Percentiles rank a stretch among this genome's conserved stretches.
Conservation (phyloP, 2,113 vertebrate genomes). For the Pangasianodon hypophthalmus region DNA sequence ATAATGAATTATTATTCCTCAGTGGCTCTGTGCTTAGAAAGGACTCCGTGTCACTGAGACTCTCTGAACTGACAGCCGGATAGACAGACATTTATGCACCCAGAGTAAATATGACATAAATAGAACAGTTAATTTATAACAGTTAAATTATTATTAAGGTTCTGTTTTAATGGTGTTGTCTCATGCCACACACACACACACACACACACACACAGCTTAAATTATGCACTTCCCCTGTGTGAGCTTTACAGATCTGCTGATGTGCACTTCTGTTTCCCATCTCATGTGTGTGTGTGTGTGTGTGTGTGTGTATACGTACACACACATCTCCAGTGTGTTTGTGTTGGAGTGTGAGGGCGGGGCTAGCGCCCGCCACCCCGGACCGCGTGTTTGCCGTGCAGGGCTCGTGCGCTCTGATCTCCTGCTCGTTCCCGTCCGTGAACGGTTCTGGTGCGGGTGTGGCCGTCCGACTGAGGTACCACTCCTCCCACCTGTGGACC, state of each 20-base stretch:
- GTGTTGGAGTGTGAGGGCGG: conserved; percentile 51
- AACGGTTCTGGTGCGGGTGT: conserved; percentile 35
- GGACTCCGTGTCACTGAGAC: too few species aligned
- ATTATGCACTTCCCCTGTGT: conserved; percentile 8
- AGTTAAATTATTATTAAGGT: conserved; percentile 22
- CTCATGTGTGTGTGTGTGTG: not conserved
- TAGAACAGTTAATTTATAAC: not conserved
- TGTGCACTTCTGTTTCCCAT: not conserved
- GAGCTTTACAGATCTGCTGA: conserved; percentile 8
- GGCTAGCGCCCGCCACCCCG: conserved; percentile 59
- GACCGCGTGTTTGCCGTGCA: conserved; percentile 62
- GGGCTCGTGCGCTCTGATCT: conserved; percentile 76
- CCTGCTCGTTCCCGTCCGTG: conserved; percentile 70
- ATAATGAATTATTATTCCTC: not conserved
- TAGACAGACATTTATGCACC: not conserved
- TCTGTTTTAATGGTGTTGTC: conserved; percentile 55
- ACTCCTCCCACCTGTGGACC: conserved; percentile 13
- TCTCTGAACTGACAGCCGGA: not conserved
- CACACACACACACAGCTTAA: conserved; percentile 10
- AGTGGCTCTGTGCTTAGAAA: too few species aligned
- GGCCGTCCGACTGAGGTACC: conserved; percentile 61
- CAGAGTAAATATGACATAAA: not conserved
- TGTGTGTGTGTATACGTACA: conserved; percentile 14
- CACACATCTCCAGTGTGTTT: conserved; percentile 46
- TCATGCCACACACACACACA: not conserved